Conservation (phyloP, 2,797 vertebrate species). For the Oophaga sylvatica region DNA sequence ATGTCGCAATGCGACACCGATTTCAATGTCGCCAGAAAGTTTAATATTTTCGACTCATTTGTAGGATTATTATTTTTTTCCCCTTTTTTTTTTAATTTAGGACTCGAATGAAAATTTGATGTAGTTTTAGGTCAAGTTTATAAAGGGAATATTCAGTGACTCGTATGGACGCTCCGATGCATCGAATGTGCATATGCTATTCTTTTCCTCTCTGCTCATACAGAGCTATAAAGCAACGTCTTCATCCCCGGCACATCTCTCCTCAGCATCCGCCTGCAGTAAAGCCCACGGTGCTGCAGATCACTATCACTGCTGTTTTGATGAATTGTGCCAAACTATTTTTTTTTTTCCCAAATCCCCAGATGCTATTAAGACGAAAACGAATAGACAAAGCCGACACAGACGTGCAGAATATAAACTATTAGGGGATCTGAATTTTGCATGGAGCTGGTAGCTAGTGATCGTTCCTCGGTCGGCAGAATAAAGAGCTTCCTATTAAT, state of each 20-base stretch:
- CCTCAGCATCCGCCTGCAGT: constrained; percentile 2
- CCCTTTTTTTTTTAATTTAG: too few relatives aligned
- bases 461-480: constrained; percentile 20
- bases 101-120: too few relatives aligned
- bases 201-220: background rate
- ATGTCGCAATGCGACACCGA: too few relatives aligned
- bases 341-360: constrained; percentile 36
- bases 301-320: constrained; percentile 20
- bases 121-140: too few relatives aligned
- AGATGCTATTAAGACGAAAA: constrained; percentile 7
- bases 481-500: constrained; percentile 30
- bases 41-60: too few relatives aligned
- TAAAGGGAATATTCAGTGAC: background rate
- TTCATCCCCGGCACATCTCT: background rate
- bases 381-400: constrained; percentile 43
- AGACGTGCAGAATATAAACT: constrained; percentile 33
- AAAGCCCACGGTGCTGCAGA: background rate
- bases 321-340: constrained; percentile 34
- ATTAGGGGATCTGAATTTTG: constrained; percentile 30
- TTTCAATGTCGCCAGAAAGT: too few relatives aligned
- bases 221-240: too few relatives aligned
- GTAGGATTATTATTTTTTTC: too few relatives aligned
- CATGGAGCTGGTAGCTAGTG: background rate
- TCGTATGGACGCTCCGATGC: background rate
- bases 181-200: background rate